Percentiles rank a stretch among this genome's conserved stretches.
phyloP scores from a whole-genome alignment of 1,140 invertebrate genomes.

The Sipha flava region DNA sequence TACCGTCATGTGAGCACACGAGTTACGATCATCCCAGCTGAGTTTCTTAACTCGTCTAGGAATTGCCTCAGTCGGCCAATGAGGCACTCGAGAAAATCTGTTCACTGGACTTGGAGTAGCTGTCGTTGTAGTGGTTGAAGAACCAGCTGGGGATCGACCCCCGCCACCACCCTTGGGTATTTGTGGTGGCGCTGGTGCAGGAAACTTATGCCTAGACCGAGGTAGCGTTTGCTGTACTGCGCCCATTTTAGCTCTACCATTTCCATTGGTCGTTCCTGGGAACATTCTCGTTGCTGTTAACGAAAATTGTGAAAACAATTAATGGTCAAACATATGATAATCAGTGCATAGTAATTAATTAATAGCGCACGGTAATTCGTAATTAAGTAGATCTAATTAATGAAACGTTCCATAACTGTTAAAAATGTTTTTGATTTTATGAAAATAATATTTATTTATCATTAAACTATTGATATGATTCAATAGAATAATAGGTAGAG shows the following conservation, averaged over 20 bases:
- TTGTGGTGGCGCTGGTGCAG: constrained; percentile 46
- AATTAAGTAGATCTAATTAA: too few species aligned
- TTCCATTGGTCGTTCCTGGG: constrained; percentile 36
- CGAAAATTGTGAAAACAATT: background rate
- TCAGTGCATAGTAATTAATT: too few species aligned
- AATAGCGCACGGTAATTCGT: too few species aligned
- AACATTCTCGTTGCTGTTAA: constrained; percentile 18
- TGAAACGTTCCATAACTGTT: too few species aligned
- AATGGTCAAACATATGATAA: too few species aligned
- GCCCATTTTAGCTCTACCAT: constrained; percentile 42
- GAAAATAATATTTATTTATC: too few species aligned
- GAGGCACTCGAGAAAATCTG: constrained; percentile 37
- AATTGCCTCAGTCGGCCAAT: constrained; percentile 51
- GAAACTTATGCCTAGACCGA: constrained; percentile 44
- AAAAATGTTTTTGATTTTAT: too few species aligned
- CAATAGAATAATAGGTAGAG: background rate
- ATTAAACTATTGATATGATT: too few species aligned
- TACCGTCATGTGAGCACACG: constrained; percentile 37
- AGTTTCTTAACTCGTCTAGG: constrained; percentile 60
- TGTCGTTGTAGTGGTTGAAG: constrained; percentile 17
- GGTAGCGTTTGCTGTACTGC: constrained; percentile 29
- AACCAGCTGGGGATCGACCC: constrained; percentile 40
- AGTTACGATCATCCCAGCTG: constrained; percentile 61
- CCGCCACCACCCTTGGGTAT: constrained; percentile 44
- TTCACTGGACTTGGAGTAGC: constrained; percentile 38